Evolutionary conservation across 2,888 invertebrate species (phyloP), one percentile per base, ranked within the genome.

Genomic region (Phytoseiulus persimilis): DNA sequence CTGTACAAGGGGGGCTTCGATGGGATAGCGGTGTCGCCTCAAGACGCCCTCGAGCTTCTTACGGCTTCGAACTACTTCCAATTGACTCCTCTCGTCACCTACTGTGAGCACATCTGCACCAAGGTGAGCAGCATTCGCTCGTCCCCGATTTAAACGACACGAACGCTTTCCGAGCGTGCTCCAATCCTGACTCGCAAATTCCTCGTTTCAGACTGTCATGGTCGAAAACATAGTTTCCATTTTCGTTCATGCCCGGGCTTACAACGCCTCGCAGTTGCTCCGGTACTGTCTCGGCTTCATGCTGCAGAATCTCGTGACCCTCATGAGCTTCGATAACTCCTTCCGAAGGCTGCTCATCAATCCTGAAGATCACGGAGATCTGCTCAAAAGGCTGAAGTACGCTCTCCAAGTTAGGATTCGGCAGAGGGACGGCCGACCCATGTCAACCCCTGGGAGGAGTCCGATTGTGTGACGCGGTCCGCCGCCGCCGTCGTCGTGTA

Each of bases 11-110:
- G 97, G 5, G 96, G 96, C 31, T 96, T 96, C 92, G 95, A 95
- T 90, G 95, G 95, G 0, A 93, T 96, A 90, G 95, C 83, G 31
- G 31, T 90, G 31, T 65, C 87, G n/a, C 89, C 46, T 83, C 31
- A 84, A 33, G 46, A 90, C 65, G 90, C 31, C 32, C 90, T 91
- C 14, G 90, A 92, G 91, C 93, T 97, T 90, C 95, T 97, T 95
- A 96, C 97, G 0, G 97, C 97, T 0, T 96, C 97, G 0, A 96
- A 96, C 91, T 97, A 97, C 93, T 97, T 97, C 93, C 96, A 97
- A 92, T 93, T 97, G 91, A 95, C 97, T 92, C 96, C 96, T 2
- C 93, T 97, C 83, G 94, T 97, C 91, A 94, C 96, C 90, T 96
- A 96, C 92, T 97, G 97, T 91, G 97, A 97, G 92, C 95, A 96